phyloP scores from a whole-genome alignment of 2,888 invertebrate species.

The Pachymerium ferrugineum region DNA sequence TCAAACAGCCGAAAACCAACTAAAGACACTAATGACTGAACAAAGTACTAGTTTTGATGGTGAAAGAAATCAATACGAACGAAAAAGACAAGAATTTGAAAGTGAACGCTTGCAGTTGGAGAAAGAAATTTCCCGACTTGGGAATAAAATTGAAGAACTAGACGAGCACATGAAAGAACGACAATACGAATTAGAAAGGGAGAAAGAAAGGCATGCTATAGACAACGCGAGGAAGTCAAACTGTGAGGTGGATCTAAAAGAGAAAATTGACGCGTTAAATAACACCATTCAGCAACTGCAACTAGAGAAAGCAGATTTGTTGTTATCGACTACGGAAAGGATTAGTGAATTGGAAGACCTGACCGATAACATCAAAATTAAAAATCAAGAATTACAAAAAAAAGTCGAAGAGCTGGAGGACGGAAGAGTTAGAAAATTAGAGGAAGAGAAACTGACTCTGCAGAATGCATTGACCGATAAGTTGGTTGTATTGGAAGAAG shows the following conservation, averaged over 20 bases:
- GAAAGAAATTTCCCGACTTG: neutral
- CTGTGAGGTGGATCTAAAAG: neutral
- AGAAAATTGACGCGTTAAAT: neutral
- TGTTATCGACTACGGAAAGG: neutral
- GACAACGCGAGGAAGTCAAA: constrained; percentile 1
- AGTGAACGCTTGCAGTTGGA: no score
- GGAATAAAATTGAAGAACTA: neutral
- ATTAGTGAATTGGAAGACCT: constrained; percentile 5
- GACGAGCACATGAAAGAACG: neutral
- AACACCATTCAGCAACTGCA: neutral
- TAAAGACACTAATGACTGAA: neutral
- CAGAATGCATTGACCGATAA: neutral
- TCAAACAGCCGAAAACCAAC: neutral
- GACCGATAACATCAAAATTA: no score
- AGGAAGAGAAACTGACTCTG: neutral
- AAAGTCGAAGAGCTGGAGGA: neutral
- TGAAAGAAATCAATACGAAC: no score
- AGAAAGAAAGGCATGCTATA: neutral
- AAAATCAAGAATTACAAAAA: no score
- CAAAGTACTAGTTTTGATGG: neutral
- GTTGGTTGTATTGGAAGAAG: neutral
- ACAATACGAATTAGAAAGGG: neutral
- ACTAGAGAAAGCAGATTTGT: neutral
- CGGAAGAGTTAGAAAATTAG: neutral
- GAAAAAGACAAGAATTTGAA: no score